Percentiles rank a stretch among this genome's conserved stretches.
phyloP scores from a whole-genome alignment of 2,113 vertebrate genomes.

The Sterna hirundo region DNA sequence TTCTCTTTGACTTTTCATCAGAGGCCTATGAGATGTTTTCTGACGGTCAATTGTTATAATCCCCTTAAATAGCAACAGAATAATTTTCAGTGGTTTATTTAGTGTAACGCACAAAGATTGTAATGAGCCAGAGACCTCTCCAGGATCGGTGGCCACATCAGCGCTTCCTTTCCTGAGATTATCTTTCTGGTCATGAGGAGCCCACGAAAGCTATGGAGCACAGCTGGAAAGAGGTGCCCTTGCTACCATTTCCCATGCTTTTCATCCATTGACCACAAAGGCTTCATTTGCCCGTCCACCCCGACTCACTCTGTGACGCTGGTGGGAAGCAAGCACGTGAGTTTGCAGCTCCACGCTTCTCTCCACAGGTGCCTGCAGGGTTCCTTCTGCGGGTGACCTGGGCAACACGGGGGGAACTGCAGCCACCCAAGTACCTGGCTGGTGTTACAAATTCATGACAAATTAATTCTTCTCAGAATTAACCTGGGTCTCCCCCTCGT shows the following conservation, averaged over 20 bases:
- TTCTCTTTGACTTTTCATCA: background rate
- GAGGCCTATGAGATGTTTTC: background rate
- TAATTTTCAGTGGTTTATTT: background rate
- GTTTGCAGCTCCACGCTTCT: background rate
- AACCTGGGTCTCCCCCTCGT: rapidly evolving
- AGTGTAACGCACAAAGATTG: background rate
- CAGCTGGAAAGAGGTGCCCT: background rate
- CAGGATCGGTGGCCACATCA: background rate
- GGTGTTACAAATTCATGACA: background rate
- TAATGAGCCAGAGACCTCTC: background rate
- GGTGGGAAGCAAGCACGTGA: background rate
- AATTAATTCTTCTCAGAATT: background rate
- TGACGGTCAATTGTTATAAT: background rate
- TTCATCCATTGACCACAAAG: background rate
- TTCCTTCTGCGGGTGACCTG: background rate
- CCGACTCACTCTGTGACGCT: rapidly evolving
- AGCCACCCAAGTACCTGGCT: background rate
- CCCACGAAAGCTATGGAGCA: background rate
- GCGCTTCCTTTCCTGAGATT: background rate
- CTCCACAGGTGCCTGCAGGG: background rate
- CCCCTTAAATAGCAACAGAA: background rate
- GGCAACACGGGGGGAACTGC: background rate
- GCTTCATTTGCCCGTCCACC: background rate
- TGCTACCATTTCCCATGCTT: background rate
- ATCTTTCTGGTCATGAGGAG: background rate